Conservation (phyloP, 2,888 invertebrate species). For the Stomorhina lunata region DNA sequence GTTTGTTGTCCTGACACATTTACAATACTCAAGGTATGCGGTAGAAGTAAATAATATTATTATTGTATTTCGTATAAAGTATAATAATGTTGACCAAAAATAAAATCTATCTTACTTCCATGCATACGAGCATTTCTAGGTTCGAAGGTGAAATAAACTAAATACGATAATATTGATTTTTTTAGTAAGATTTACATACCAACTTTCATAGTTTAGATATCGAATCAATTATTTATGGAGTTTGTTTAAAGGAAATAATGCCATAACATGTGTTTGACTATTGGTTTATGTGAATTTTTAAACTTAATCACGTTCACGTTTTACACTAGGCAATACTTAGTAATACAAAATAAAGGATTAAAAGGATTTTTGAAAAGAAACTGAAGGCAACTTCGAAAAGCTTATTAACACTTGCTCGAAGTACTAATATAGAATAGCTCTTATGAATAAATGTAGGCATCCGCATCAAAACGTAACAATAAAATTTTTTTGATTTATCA, state of each 20-base stretch:
- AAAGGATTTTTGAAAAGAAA: neutral
- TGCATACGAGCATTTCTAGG: too few species aligned
- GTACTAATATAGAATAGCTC: too few species aligned
- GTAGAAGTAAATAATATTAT: neutral
- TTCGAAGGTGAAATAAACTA: neutral
- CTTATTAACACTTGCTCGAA: too few species aligned
- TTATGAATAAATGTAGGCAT: too few species aligned
- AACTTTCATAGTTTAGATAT: conserved; percentile 6
- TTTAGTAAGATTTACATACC: neutral
- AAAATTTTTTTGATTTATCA: too few species aligned
- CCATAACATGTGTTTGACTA: neutral
- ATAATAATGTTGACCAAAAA: conserved; percentile 32
- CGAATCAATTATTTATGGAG: conserved; percentile 42
- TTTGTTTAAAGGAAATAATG: conserved; percentile 5
- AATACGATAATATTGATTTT: conserved; percentile 45
- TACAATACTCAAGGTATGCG: neutral
- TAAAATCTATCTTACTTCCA: neutral
- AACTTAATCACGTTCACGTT: neutral
- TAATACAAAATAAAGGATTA: neutral
- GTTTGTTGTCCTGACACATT: conserved; percentile 41
- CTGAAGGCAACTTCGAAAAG: too few species aligned
- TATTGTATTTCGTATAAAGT: neutral
- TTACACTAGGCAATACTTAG: neutral
- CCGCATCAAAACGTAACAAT: too few species aligned
- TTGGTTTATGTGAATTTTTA: neutral